Evolutionary conservation across 37 sponge, comb jelly and placozoan genomes (phyloP), one percentile per base, ranked within the genome.

Genomic region (Beroe ovata): DNA sequence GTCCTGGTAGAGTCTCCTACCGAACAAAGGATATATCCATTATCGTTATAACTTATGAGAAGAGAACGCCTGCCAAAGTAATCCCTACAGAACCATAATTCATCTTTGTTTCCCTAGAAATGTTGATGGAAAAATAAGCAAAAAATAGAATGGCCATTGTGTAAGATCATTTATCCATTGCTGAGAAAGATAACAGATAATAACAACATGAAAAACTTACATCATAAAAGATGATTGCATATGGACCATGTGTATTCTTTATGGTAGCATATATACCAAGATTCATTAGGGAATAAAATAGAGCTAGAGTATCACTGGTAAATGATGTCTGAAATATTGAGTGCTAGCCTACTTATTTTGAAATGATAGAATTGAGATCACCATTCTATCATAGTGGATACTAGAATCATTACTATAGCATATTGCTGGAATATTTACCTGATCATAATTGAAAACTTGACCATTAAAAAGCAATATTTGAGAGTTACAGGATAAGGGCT

Each of bases 11-110:
- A 37, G 28, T 42, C 84, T 21, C 54, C 84, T 1, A 77, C 84
- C 14, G 84, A 77, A 40, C 84, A 32, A 2, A 77, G 84, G 16
- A 77, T 11, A 40, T 26, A 77, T 16, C 84, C 84, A 42, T n/a
- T 26, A 25, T 25, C 84, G 3, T 39, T 8, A 21, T n/a, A 3
- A 39, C 25, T 18, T 14, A 77, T 77, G 0, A 96, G 91, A 30
- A 98, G 92, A 81, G 94, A 93, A 0, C 99, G 66, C 29, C 99
- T 91, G 19, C 99, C 99, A 91, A 95, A 93, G 34, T 93, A 94
- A 90, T 98, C 99, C 25, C 99, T 69, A 26, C 99, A 96, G 92
- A 98, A 95, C 99, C 99, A 98, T 66, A 97, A 89, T 18, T 89
- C 63, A 18, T 33, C 38, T 6, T 22, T 29, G 29, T 72, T 29